Conservation (phyloP, 2,113 vertebrate species). For the Oreochromis aureus region DNA sequence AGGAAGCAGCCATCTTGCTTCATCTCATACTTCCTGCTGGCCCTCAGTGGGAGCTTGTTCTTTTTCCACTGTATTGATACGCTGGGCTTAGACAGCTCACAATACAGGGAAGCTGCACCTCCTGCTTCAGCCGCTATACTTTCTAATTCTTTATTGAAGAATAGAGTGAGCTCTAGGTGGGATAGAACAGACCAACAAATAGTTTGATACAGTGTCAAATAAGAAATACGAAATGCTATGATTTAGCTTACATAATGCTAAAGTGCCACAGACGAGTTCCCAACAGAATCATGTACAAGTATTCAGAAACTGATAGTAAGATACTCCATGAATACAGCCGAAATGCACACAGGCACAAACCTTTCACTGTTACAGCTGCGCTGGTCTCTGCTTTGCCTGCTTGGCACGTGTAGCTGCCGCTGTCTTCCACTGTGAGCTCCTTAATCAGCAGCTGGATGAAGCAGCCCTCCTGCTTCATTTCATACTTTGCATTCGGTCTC, state of each 20-base stretch:
- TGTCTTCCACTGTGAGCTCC: slow-evolving; percentile 54
- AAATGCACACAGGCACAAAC: slow-evolving; percentile 28
- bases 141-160: slow-evolving; percentile 70
- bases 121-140: slow-evolving; percentile 70
- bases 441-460: slow-evolving; percentile 53
- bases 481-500: slow-evolving; percentile 50
- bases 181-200: not conserved
- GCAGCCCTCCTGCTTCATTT: slow-evolving; percentile 68
- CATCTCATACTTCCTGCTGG: slow-evolving; percentile 79
- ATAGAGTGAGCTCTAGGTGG: not conserved
- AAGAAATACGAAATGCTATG: not conserved
- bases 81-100: slow-evolving; percentile 72
- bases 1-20: slow-evolving; percentile 62
- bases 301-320: not conserved
- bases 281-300: not conserved
- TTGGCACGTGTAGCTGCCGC: slow-evolving; percentile 55
- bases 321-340: not conserved
- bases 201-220: not conserved
- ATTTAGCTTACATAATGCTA: not conserved
- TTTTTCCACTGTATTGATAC: slow-evolving; percentile 67
- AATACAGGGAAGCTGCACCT: slow-evolving; percentile 63
- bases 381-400: slow-evolving; percentile 52
- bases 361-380: slow-evolving; percentile 70
- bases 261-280: not conserved
- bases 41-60: slow-evolving; percentile 57